Percentiles rank a stretch among this genome's conserved stretches.
Evolutionary conservation across 2,888 invertebrate genomes (phyloP).

Genomic region (Drosophila prostipennis): DNA sequence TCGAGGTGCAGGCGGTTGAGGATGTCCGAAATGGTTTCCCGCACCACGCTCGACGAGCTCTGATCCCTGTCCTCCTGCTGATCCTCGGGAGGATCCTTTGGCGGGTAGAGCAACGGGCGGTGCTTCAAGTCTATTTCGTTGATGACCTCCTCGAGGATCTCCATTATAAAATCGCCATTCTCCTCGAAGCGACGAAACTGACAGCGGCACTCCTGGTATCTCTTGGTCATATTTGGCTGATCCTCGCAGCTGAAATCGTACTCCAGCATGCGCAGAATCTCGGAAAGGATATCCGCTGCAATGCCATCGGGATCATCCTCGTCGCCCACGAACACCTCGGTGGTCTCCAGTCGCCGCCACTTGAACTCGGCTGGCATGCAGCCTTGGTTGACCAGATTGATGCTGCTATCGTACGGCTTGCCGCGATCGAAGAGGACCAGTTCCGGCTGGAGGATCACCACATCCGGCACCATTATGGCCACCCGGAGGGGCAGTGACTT

Average conservation of each 20-base stretch:
- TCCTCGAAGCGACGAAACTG: slow-evolving; percentile 41
- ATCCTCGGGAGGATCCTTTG: slow-evolving; percentile 3
- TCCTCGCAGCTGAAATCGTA: slow-evolving; percentile 62
- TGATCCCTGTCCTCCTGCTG: slow-evolving; percentile 11
- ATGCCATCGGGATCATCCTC: slow-evolving; percentile 62
- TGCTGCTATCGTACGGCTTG: slow-evolving; percentile 43
- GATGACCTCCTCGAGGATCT: slow-evolving; percentile 72
- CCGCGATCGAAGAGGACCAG: slow-evolving; percentile 72
- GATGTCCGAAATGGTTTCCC: slow-evolving; percentile 56
- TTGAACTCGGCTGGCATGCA: slow-evolving; percentile 64
- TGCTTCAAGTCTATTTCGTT: slow-evolving; percentile 66
- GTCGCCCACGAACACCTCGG: slow-evolving; percentile 49
- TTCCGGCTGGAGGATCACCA: slow-evolving; percentile 65
- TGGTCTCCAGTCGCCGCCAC: slow-evolving; percentile 72
- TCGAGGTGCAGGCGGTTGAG: slow-evolving; percentile 68
- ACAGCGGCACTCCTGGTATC: slow-evolving; percentile 73
- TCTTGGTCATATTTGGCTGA: slow-evolving; percentile 62
- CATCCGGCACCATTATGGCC: slow-evolving; percentile 59
- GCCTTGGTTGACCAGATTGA: slow-evolving; percentile 69
- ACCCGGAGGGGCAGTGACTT: slow-evolving; percentile 60
- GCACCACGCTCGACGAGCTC: slow-evolving; percentile 50
- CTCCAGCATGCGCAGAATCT: slow-evolving; percentile 72
- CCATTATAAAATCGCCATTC: slow-evolving; percentile 47
- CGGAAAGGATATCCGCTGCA: slow-evolving; percentile 69
- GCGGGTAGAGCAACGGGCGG: slow-evolving; percentile 55